phyloP scores from a whole-genome alignment of 2,888 invertebrate species.

The Drosophila macrospina region DNA sequence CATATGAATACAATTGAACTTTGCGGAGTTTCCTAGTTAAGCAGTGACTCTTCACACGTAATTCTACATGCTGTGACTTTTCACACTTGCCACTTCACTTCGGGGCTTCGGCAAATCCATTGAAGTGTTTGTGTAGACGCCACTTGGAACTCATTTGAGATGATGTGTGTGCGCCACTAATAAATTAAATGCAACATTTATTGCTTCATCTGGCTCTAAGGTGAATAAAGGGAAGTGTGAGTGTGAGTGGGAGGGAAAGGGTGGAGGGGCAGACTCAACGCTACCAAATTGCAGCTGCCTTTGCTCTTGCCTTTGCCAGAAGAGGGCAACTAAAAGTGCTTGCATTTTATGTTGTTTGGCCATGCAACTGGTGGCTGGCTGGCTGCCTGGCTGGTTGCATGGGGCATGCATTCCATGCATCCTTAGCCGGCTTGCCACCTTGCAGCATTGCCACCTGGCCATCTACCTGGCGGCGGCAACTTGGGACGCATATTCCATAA shows the following conservation, averaged over 20 bases:
- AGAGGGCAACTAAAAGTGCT: conserved; percentile 46
- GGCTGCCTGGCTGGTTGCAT: background rate
- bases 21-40: background rate
- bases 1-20: background rate
- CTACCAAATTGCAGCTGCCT: conserved; percentile 29
- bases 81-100: conserved; percentile 6
- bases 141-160: conserved; percentile 2
- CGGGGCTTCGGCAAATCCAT: conserved; percentile 29
- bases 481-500: conserved; percentile 54
- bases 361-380: conserved; percentile 72
- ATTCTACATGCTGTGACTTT: background rate
- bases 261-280: conserved; percentile 5
- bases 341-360: conserved; percentile 72
- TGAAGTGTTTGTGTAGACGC: conserved; percentile 34
- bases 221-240: background rate
- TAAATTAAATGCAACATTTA: conserved; percentile 78
- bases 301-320: conserved; percentile 16
- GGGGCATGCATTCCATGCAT: conserved; percentile 5
- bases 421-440: conserved; percentile 18
- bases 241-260: conserved; percentile 21
- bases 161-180: conserved; percentile 40
- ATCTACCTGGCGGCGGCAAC: conserved; percentile 42
- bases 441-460: conserved; percentile 12
- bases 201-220: conserved; percentile 60
- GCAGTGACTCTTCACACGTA: background rate